A percentile compares a stretch with the other conserved stretches of the same genome.
phyloP scores from a whole-genome alignment of 1,140 invertebrate genomes.

The Drosophila ambigua region DNA sequence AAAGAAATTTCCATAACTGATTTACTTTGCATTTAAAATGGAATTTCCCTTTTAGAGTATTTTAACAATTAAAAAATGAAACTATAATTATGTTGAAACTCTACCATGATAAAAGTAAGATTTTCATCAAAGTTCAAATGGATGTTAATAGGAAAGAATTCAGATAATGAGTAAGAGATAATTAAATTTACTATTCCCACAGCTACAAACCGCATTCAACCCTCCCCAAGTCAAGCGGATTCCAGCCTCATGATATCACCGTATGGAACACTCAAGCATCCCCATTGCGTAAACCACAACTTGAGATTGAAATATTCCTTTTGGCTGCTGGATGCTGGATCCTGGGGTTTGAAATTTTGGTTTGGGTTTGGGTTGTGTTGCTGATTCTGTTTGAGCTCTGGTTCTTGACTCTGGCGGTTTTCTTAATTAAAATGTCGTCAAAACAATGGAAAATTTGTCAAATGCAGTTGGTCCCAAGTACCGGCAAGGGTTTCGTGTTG shows the following conservation, averaged over 20 bases:
- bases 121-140: too few species aligned
- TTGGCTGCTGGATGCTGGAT: constrained; percentile 6
- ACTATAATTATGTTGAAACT: too few species aligned
- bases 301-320: constrained; percentile 34
- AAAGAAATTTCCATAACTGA: constrained; percentile 46
- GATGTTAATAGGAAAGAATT: too few species aligned
- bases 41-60: neutral
- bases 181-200: neutral
- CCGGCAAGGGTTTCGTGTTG: neutral
- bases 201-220: neutral
- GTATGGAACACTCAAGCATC: neutral
- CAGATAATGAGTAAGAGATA: too few species aligned
- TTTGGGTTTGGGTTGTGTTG: constrained; percentile 2
- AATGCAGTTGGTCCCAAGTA: constrained; percentile 25
- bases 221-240: too few species aligned
- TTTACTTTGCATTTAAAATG: constrained; percentile 24
- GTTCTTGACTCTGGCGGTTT: constrained; percentile 38
- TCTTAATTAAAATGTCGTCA: constrained; percentile 74
- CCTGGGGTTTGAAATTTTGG: constrained; percentile 5
- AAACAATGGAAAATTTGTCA: constrained; percentile 68
- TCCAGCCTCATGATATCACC: too few species aligned
- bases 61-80: too few species aligned
- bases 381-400: too few species aligned
- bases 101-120: too few species aligned
- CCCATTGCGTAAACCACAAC: constrained; percentile 25